Evolutionary conservation across 2,888 invertebrate species (phyloP).

Genomic region (Spodoptera picta): DNA sequence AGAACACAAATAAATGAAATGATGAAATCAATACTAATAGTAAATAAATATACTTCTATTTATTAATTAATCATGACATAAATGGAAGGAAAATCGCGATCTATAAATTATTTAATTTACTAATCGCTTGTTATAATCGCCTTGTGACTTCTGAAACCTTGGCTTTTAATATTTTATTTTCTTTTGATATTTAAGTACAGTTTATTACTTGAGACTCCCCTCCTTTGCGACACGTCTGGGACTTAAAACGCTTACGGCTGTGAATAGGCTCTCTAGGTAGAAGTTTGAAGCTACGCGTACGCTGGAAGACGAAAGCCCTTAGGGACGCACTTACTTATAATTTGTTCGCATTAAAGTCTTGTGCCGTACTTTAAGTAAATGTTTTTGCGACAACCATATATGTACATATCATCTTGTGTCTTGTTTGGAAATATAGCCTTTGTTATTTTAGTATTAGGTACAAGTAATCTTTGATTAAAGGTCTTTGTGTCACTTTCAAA

Average conservation of each 20-base stretch:
- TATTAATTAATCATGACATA: not conserved
- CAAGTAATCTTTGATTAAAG: too few species aligned
- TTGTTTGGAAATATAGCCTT: too few species aligned
- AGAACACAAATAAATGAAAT: too few species aligned
- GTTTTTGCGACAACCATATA: too few species aligned
- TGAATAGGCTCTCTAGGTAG: conserved; percentile 5
- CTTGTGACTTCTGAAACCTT: conserved; percentile 8
- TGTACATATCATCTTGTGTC: too few species aligned
- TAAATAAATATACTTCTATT: too few species aligned
- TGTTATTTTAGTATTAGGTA: too few species aligned
- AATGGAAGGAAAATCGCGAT: conserved; percentile 28
- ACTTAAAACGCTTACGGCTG: conserved; percentile 3
- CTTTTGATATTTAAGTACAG: conserved; percentile 13
- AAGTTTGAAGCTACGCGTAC: conserved; percentile 8
- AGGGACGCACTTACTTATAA: conserved; percentile 8
- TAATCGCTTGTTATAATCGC: conserved; percentile 19
- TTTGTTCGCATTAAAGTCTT: conserved; percentile 29
- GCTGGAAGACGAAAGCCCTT: conserved; percentile 13
- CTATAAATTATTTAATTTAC: conserved; percentile 9
- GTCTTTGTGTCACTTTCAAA: too few species aligned
- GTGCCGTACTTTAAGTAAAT: not conserved
- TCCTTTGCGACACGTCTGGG: conserved; percentile 9
- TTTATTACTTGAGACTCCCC: conserved; percentile 10
- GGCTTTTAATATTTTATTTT: not conserved
- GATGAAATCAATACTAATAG: too few species aligned